Conservation (phyloP, 2,888 invertebrate genomes). For the Galerucella calmariensis region DNA sequence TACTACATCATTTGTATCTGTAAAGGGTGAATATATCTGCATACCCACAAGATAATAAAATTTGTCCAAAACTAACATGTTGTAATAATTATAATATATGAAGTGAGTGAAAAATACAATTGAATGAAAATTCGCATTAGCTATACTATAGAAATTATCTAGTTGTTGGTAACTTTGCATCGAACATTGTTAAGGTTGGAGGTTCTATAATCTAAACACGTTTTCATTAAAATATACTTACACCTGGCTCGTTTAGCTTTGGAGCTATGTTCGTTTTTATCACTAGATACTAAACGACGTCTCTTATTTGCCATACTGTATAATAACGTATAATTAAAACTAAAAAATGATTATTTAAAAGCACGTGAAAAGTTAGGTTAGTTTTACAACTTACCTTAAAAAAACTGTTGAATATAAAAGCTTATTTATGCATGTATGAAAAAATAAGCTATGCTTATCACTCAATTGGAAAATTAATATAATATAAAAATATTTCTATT, state of each 20-base stretch:
- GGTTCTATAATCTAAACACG: neutral
- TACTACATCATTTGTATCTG: no score
- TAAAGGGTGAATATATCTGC: no score
- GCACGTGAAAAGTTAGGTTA: constrained; percentile 23
- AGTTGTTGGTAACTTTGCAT: neutral
- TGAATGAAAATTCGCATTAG: no score
- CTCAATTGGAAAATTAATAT: neutral
- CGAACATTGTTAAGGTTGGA: neutral
- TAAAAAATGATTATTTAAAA: constrained; percentile 2
- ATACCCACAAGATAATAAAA: no score
- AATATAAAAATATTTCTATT: neutral
- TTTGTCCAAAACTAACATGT: no score
- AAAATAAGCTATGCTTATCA: neutral
- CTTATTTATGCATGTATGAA: neutral
- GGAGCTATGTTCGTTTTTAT: constrained; percentile 21
- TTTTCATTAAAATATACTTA: constrained; percentile 39
- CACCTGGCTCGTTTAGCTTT: constrained; percentile 50
- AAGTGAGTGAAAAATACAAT: no score
- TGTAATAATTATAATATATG: no score
- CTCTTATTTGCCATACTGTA: constrained; percentile 38
- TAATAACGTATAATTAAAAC: neutral
- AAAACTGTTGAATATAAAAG: neutral
- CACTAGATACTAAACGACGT: constrained; percentile 23
- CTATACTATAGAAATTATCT: no score
- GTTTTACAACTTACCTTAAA: neutral